Percentiles rank a stretch among this genome's conserved stretches.
Conservation (phyloP, 1,140 invertebrate genomes). For the Sinella curviseta region DNA sequence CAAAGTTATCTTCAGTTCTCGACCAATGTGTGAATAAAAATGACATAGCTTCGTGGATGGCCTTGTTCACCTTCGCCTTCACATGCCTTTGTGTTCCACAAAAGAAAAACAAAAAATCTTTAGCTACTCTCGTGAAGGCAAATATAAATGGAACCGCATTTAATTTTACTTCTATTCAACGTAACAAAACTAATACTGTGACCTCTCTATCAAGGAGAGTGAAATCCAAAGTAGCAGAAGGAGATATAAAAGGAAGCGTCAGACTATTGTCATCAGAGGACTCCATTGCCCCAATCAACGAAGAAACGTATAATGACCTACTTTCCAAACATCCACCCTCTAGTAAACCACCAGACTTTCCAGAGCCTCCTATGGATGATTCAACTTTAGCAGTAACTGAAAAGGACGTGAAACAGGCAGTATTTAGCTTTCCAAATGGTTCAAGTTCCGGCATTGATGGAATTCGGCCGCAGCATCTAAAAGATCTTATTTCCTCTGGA, state of each 20-base stretch:
- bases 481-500: not conserved
- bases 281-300: not conserved
- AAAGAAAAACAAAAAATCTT: too few species aligned
- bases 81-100: too few species aligned
- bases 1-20: too few species aligned
- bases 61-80: too few species aligned
- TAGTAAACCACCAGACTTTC: not conserved
- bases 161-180: too few species aligned
- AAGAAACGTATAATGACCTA: not conserved
- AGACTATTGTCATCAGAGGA: not conserved
- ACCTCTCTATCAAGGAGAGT: not conserved
- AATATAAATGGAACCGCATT: too few species aligned
- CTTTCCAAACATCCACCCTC: not conserved
- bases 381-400: not conserved
- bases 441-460: not conserved
- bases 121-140: too few species aligned
- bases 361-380: not conserved
- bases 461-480: not conserved
- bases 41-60: too few species aligned
- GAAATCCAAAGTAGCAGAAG: not conserved
- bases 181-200: too few species aligned
- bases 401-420: not conserved
- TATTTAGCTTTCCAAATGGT: not conserved
- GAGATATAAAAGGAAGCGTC: not conserved
- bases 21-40: too few species aligned